Evolutionary conservation across 2,113 vertebrate genomes (phyloP), one percentile per base, ranked within the genome.

Genomic region (Cephalophus harveyi): DNA sequence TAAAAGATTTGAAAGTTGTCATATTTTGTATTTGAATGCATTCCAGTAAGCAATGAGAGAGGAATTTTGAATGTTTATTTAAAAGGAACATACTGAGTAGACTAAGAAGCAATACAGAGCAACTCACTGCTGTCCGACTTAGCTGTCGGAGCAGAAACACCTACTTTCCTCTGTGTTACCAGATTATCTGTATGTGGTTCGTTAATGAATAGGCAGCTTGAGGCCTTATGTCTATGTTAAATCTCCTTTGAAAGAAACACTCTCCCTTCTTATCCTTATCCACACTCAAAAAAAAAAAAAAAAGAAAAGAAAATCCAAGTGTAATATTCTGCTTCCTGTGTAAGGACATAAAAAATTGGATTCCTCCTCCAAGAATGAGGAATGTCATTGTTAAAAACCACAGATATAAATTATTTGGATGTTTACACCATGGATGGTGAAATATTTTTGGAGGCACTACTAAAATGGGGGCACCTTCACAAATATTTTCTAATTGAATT

Each of bases 31-130:
- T 59, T 89, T 95, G 43, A 95, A 43, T 79, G n/a, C 52, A 95
- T 81, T 94, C 25, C 83, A 96, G 76, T 23, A 90, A 85, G 54
- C 95, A 92, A 96, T 48, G 21, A 94, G 59, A 54, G 12, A 52
- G 17, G 43, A 33, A 89, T 64, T 92, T 95, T 76, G 54, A 87
- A 90, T 91, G 60, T 92, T 92, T 89, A 71, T 90, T 96, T 95
- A 78, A 28, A 79, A 95, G 83, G 28, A 94, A 46, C 1, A 62
- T 81, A 59, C 15, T 54, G 46, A 88, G n/a, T 81, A 91, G 33
- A 93, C 36, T 64, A 82, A 84, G 16, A 92, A 84, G 27, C 50
- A 46, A 28, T 57, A 30, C 27, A 55, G 48, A 82, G 46, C 7
- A 62, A 36, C 57, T 93, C 6, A 21, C 92, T 54, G 48, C 71